Percentiles rank a stretch among this genome's conserved stretches.
Evolutionary conservation across 2,888 invertebrate genomes (phyloP).

Genomic region (Napeogenes sylphis): DNA sequence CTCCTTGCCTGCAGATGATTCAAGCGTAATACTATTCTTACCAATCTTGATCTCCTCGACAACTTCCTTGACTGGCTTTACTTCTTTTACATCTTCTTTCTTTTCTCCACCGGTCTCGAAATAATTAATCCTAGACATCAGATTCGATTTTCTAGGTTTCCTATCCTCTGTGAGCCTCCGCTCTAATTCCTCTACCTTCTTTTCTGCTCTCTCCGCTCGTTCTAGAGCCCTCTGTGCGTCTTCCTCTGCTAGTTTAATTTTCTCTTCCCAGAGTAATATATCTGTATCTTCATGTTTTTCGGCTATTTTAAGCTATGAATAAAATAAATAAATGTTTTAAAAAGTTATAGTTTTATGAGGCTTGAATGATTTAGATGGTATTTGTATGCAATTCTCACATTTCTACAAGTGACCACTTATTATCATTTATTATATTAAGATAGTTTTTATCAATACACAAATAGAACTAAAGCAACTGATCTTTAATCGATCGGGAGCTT

Average conservation of each 20-base stretch:
- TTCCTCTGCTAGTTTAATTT: constrained; percentile 82
- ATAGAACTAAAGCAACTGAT: too few species aligned
- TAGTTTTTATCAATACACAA: too few species aligned
- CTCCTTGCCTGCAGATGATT: background rate
- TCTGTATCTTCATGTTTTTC: constrained; percentile 82
- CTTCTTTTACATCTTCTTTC: constrained; percentile 32
- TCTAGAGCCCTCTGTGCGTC: constrained; percentile 80
- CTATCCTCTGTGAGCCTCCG: constrained; percentile 33
- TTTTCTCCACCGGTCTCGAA: constrained; percentile 60
- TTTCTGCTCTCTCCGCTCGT: constrained; percentile 76
- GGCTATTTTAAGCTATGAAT: constrained; percentile 74
- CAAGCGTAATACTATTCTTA: constrained; percentile 5
- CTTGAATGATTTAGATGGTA: too few species aligned
- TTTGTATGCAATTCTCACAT: background rate
- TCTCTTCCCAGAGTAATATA: constrained; percentile 83
- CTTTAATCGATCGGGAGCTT: too few species aligned
- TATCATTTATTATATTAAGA: too few species aligned
- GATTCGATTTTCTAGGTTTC: constrained; percentile 40
- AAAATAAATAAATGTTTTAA: background rate
- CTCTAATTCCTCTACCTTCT: constrained; percentile 40
- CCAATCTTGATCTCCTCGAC: constrained; percentile 30
- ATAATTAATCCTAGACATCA: constrained; percentile 65
- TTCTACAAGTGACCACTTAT: background rate
- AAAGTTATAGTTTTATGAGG: too few species aligned
- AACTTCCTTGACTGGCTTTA: constrained; percentile 27